Evolutionary conservation across 2,113 vertebrate species (phyloP).

Genomic region (Ailuropoda melanoleuca): DNA sequence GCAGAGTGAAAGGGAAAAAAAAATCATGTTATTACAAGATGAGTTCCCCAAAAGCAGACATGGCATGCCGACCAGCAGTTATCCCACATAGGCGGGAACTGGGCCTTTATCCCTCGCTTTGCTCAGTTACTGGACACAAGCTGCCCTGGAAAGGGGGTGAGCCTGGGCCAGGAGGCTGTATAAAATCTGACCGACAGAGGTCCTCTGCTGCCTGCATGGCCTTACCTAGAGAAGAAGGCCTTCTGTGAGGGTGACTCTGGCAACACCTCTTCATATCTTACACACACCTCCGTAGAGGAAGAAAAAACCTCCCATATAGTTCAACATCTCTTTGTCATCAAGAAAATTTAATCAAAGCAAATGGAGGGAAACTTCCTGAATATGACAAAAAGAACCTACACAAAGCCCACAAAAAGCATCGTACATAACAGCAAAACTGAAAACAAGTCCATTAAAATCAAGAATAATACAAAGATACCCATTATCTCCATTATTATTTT

Average conservation of each 20-base stretch:
- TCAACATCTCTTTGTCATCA: not conserved
- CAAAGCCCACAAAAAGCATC: not conserved
- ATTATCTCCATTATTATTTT: not conserved
- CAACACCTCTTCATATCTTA: not conserved
- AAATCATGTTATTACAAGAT: not conserved
- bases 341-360: not conserved
- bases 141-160: not conserved
- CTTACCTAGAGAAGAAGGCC: not conserved
- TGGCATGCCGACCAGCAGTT: not conserved
- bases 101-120: too few relatives aligned
- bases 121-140: not conserved
- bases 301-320: not conserved
- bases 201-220: not conserved
- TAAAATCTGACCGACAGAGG: not conserved
- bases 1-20: not conserved
- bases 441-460: conserved; percentile 1
- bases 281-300: not conserved
- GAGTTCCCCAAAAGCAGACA: not conserved
- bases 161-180: not conserved
- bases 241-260: not conserved
- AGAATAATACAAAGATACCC: not conserved
- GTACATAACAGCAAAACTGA: not conserved
- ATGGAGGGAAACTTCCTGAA: not conserved
- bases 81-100: not conserved
- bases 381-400: not conserved